phyloP scores from a whole-genome alignment of 2,113 vertebrate species.

The Spheniscus mendiculus region DNA sequence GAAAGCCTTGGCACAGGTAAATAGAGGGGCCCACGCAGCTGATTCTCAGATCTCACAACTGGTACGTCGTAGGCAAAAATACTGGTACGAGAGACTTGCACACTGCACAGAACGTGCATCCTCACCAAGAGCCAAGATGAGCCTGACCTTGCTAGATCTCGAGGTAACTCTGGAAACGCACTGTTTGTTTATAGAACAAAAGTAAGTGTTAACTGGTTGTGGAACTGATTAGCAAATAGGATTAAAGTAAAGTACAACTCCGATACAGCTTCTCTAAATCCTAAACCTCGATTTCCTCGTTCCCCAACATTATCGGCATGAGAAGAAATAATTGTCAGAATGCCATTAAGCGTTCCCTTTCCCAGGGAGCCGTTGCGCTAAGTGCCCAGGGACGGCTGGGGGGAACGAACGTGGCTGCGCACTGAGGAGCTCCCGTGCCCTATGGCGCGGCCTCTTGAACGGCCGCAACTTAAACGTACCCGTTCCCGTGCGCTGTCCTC shows the following conservation, averaged over 20 bases:
- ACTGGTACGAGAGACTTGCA: fast-evolving
- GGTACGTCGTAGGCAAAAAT: background rate
- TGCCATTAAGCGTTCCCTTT: fast-evolving
- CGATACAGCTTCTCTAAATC: background rate
- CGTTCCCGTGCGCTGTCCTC: too few species aligned
- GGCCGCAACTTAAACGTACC: fast-evolving
- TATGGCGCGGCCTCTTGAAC: background rate
- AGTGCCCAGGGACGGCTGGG: background rate
- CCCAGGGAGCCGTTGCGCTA: fast-evolving
- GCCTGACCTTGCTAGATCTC: too few species aligned
- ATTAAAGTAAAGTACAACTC: background rate
- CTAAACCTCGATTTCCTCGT: background rate
- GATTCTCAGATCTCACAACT: fast-evolving
- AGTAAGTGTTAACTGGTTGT: background rate
- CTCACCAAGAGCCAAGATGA: too few species aligned
- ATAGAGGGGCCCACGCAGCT: background rate
- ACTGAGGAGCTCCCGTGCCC: fast-evolving
- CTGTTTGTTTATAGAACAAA: background rate
- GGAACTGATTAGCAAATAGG: background rate
- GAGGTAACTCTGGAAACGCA: background rate
- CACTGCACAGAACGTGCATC: fast-evolving
- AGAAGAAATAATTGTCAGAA: fast-evolving
- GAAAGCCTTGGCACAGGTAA: too few species aligned
- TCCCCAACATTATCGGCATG: background rate
- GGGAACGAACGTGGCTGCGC: fast-evolving